Base-by-base conservation (phyloP, 2,888 invertebrate species). In the Tetrapedia diversipes region DNA sequence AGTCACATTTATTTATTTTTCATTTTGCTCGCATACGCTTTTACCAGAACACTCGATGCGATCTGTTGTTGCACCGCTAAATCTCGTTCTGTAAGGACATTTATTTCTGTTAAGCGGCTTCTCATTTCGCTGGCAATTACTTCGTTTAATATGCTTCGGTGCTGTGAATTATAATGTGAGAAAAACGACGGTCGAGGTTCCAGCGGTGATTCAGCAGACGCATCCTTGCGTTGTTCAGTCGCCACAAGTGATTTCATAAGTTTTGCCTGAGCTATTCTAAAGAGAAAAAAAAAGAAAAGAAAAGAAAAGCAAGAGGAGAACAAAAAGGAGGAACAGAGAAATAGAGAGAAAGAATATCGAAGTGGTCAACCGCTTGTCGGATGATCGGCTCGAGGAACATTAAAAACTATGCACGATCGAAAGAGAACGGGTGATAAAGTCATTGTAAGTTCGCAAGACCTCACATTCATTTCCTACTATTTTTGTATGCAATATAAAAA, bases 401-500 rank as follows among this genome's bases (percentile, higher is more conserved):
- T 75, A 43, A 59, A 76, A 71, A 54, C 64, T 75, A 69, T 60
- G 59, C 53, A 60, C 54, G 78, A 69, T 64, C 56, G 57, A 63
- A n/a, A 63, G 68, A 77, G 74, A 82, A 84, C 70, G 74, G 74
- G 69, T 80, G 73, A 80, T 79, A 79, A 67, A 72, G 74, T 70
- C 39, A 47, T 79, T 69, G 67, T 70, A 80, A 77, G 72, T 68
- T 83, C 75, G 79, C 77, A 75, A 71, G 65, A 83, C 80, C 71
- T 76, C 82, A 78, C 72, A 75, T 78, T 83, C 77, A 79, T 84
- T 83, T 83, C 81, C 83, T 82, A 84, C 83, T 85, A 84, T 84
- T 84, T 84, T 84, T 84, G 81, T 84, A 84, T 80, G 70, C 77
- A 61, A 72, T 63, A 71, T 82, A 68, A 61, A 16, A 45, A 49